Evolutionary conservation across 2,888 invertebrate species (phyloP).

Genomic region (Seladonia tumulorum): DNA sequence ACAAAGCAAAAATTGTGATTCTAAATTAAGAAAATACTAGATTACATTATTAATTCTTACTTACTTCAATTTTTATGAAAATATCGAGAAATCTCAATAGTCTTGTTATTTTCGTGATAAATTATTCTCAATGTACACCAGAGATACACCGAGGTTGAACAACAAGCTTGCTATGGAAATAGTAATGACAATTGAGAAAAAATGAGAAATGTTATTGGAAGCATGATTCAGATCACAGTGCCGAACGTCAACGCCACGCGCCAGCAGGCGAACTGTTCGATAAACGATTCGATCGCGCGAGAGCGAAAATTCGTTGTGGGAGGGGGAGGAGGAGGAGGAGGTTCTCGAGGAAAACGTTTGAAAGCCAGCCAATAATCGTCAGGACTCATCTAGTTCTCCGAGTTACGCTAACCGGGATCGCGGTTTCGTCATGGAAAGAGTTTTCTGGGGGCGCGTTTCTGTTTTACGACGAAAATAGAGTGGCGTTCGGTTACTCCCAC

Average conservation of each 20-base stretch:
- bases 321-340: too few species aligned
- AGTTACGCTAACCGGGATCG: conserved; percentile 23
- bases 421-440: conserved; percentile 28
- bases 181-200: neutral
- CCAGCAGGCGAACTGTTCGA: neutral
- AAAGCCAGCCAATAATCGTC: conserved; percentile 8
- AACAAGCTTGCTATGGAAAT: neutral
- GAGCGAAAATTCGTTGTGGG: neutral
- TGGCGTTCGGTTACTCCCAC: conserved; percentile 21
- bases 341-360: neutral
- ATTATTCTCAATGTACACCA: too few species aligned
- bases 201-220: neutral
- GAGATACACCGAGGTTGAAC: neutral
- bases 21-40: too few species aligned
- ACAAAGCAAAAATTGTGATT: too few species aligned
- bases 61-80: too few species aligned
- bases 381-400: neutral
- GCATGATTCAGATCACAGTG: neutral
- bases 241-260: neutral
- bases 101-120: too few species aligned
- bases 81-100: too few species aligned
- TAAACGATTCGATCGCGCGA: neutral
- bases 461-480: conserved; percentile 60
- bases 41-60: too few species aligned
- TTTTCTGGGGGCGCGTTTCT: conserved; percentile 34